Evolutionary conservation across 2,888 invertebrate species (phyloP), one percentile per base, ranked within the genome.

Genomic region (Rugalucina vietnamica): DNA sequence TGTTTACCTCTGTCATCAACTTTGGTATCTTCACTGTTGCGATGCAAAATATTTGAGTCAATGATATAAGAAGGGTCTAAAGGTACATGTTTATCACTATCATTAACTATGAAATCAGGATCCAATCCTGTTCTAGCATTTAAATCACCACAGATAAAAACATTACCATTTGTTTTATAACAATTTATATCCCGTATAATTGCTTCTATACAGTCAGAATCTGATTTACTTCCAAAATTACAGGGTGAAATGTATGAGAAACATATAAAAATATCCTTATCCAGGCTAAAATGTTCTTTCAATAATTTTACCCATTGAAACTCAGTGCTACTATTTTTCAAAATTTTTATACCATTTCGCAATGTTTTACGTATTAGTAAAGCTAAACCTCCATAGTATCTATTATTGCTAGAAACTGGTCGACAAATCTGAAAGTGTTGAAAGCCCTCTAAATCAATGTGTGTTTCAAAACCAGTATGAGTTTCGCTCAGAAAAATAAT

Each of bases 11-110:
- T 65, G 8, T 65, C 65, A 65, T 65, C 34, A 32, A 65, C 65
- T 65, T 65, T 65, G 34, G 14, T 65, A 65, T 65, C 65, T 34
- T 65, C 65, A 65, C 65, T 65, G 34, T 65, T 65, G 34, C 65
- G 34, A 18, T 65, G 32, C 65, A 65, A 65, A 34, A 65, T 65
- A 65, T 65, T 34, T 2, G 65, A 65, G 65, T 65, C 65, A 65
- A 65, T 65, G 34, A 65, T 65, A 65, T 65, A 65, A 21, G 65
- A 65, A 1, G 65, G 65, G 34, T 65, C 65, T 65, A 65, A 18
- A 34, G 65, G 65, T 4, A 65, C 10, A 65, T 65, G 65, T 34
- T 65, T 65, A 34, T 65, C 65, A 34, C 34, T 34, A 24, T 65
- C 65, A 65, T 65, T 65, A 34, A 5, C 34, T 65, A 65, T 34